These are phyloP conservation scores for Camelus bactrianus DNA, from an alignment of 2,113 vertebrate genomes.

Conservation along the genomic window DNA sequence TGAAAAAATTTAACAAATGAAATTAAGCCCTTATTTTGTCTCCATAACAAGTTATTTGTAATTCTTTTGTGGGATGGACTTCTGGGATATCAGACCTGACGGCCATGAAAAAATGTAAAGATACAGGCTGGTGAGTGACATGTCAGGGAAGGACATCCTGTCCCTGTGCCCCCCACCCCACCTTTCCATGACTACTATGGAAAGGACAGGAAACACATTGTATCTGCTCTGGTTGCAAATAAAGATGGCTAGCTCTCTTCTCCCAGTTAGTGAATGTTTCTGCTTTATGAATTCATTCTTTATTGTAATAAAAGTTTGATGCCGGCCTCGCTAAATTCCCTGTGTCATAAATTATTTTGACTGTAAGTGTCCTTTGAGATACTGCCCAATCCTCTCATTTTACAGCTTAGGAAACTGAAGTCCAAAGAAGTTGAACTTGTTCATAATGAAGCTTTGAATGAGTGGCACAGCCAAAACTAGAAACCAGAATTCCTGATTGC, in stretches of 20 bases:
- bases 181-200: constrained; percentile 48
- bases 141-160: constrained; percentile 73
- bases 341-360: constrained; percentile 57
- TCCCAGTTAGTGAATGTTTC: constrained; percentile 46
- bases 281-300: constrained; percentile 70
- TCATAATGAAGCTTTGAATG: constrained; percentile 42
- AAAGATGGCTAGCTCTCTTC: constrained; percentile 48
- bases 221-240: constrained; percentile 67
- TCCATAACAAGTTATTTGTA: not conserved
- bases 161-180: not conserved
- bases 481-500: constrained; percentile 39
- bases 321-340: constrained; percentile 32
- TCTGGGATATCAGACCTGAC: not conserved
- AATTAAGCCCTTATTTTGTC: constrained; percentile 2
- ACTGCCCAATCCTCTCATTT: constrained; percentile 36
- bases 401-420: constrained; percentile 56
- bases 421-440: constrained; percentile 40
- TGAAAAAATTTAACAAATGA: not conserved
- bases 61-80: not conserved
- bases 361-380: constrained; percentile 55
- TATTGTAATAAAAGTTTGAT: constrained; percentile 63
- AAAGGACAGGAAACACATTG: constrained; percentile 80
- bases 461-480: constrained; percentile 5
- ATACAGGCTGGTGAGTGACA: constrained; percentile 36
- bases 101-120: not conserved